These are phyloP conservation scores for Umimayanthus chanpuru DNA, from an alignment of 92 coral and sea anemone species.

Conservation along the genomic window DNA sequence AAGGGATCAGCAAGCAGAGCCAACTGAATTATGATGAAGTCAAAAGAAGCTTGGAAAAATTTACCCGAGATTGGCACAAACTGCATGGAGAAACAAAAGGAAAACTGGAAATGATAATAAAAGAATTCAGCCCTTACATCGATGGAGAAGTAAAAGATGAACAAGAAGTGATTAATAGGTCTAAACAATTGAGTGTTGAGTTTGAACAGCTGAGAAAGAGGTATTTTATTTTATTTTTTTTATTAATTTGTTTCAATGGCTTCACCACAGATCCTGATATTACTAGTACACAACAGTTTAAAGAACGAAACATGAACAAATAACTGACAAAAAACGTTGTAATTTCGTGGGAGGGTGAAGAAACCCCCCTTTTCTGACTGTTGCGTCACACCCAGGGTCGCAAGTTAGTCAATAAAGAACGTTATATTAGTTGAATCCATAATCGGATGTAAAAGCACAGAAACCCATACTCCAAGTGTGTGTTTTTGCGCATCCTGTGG, in stretches of 20 bases:
- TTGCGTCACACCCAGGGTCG: no score
- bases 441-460: no score
- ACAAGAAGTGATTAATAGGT: neutral
- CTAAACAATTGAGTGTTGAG: constrained; percentile 6
- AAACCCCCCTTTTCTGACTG: no score
- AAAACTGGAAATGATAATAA: neutral
- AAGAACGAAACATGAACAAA: no score
- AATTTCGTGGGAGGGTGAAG: no score
- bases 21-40: constrained; percentile 28
- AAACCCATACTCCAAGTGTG: no score
- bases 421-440: no score
- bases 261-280: neutral
- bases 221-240: neutral
- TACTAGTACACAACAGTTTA: no score
- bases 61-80: neutral
- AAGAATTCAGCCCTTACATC: constrained; percentile 31
- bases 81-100: constrained; percentile 32
- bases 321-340: no score
- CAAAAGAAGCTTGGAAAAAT: constrained; percentile 4
- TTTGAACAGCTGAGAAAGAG: constrained; percentile 21
- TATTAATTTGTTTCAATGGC: no score
- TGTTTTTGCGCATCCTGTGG: no score
- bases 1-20: neutral
- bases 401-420: no score
- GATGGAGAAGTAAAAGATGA: neutral